These are phyloP conservation scores for Rana temporaria DNA, from an alignment of 2,113 vertebrate species.

Conservation along the genomic window DNA sequence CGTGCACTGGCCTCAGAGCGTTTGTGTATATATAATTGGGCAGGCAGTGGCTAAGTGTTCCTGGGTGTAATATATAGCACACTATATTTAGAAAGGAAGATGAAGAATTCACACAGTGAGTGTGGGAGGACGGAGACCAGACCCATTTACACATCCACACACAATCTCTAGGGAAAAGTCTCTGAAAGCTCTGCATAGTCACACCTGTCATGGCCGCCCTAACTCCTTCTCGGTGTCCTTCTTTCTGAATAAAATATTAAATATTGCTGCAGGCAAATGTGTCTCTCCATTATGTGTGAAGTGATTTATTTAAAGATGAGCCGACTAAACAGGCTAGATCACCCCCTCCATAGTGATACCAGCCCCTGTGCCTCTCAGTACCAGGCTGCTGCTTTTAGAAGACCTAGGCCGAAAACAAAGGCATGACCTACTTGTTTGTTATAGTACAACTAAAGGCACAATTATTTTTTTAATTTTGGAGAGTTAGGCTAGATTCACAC, in stretches of 20 bases:
- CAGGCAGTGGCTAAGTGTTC: neutral
- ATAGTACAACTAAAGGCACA: no score
- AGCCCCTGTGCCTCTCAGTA: neutral
- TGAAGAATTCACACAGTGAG: slow-evolving; percentile 21
- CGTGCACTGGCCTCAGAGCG: neutral
- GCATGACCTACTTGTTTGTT: no score
- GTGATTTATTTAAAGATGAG: neutral
- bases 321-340: neutral
- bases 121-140: neutral
- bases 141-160: neutral
- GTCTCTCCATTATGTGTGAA: neutral
- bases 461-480: no score
- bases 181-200: neutral
- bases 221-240: neutral
- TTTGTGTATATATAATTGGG: neutral
- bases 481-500: no score
- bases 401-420: no score
- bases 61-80: slow-evolving; percentile 11
- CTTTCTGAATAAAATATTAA: neutral
- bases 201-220: neutral
- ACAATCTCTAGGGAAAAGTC: neutral
- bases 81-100: slow-evolving; percentile 35
- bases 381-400: neutral
- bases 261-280: neutral
- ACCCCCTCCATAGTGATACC: neutral